Percentiles rank a stretch among this genome's conserved stretches.
These are phyloP conservation scores for Emberiza fucata DNA, from an alignment of 2,113 vertebrate species.

Conservation along the genomic window DNA sequence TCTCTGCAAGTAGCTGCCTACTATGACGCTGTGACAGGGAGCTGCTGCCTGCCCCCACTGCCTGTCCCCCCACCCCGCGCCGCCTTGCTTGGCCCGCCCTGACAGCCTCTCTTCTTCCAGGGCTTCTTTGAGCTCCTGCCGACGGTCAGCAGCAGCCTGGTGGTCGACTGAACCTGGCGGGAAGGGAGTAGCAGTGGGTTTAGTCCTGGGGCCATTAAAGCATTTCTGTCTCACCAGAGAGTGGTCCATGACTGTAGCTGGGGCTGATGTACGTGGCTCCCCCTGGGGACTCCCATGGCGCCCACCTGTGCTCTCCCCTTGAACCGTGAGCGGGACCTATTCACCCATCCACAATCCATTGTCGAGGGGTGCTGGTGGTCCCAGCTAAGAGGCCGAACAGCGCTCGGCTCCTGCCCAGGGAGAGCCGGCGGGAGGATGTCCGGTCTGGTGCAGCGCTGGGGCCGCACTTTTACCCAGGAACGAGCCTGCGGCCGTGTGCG, in stretches of 20 bases:
- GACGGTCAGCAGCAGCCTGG: slow-evolving; percentile 73
- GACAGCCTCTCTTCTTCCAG: slow-evolving; percentile 63
- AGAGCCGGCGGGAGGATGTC: too few relatives aligned
- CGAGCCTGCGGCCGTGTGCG: too few relatives aligned
- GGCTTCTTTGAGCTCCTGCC: slow-evolving; percentile 93
- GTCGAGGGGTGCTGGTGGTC: rapidly evolving
- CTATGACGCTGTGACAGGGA: background rate
- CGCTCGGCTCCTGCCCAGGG: rapidly evolving
- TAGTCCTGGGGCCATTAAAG: slow-evolving; percentile 20
- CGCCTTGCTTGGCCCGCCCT: background rate
- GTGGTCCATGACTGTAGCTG: background rate
- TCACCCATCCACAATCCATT: rapidly evolving
- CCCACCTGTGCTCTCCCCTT: background rate
- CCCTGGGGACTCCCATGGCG: background rate
- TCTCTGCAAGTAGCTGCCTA: background rate
- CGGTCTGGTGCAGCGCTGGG: background rate
- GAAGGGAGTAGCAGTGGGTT: too few relatives aligned
- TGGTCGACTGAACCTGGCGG: slow-evolving; percentile 64
- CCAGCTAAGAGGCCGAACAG: rapidly evolving
- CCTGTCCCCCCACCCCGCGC: rapidly evolving
- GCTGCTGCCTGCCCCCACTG: background rate
- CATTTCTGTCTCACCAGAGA: background rate
- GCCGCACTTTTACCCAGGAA: background rate
- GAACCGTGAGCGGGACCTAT: rapidly evolving
- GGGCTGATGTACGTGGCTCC: rapidly evolving